These are phyloP conservation scores for Pseudomyrmex sp. DNA, from an alignment of 1,140 invertebrate species.

Conservation along the genomic window DNA sequence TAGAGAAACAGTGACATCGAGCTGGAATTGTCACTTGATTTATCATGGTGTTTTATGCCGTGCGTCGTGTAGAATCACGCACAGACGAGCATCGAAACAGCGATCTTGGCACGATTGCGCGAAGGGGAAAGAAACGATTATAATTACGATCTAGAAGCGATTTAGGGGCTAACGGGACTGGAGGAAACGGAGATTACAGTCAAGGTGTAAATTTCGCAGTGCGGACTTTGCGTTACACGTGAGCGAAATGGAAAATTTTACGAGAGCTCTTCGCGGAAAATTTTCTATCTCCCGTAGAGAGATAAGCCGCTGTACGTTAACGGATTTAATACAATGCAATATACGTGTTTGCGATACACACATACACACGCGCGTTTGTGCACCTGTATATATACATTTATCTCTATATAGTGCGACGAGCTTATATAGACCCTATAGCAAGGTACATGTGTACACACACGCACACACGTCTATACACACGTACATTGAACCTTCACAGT, in stretches of 20 bases:
- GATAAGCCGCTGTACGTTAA: constrained; percentile 71
- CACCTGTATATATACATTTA: constrained; percentile 27
- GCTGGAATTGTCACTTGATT: constrained; percentile 67
- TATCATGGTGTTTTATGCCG: constrained; percentile 60
- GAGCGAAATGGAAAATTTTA: constrained; percentile 54
- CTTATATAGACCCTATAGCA: constrained; percentile 31
- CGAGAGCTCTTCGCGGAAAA: constrained; percentile 47
- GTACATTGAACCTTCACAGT: constrained; percentile 9
- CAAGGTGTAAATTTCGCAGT: background rate
- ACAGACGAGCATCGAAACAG: constrained; percentile 18
- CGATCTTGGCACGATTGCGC: constrained; percentile 2
- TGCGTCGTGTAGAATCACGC: constrained; percentile 3
- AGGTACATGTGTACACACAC: constrained; percentile 3
- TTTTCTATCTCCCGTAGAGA: constrained; percentile 59
- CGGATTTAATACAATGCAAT: constrained; percentile 78
- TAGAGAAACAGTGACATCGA: constrained; percentile 64
- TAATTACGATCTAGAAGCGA: constrained; percentile 17
- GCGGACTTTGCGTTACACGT: constrained; percentile 33
- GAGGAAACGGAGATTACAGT: constrained; percentile 1
- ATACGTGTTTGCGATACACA: constrained; percentile 72
- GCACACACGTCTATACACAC: background rate
- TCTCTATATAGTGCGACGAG: constrained; percentile 23
- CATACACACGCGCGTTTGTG: constrained; percentile 21
- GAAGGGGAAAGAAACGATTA: background rate
- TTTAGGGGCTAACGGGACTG: too few species aligned